Evolutionary conservation across 2,113 vertebrate genomes (phyloP).

Genomic region (Caranx ignobilis): DNA sequence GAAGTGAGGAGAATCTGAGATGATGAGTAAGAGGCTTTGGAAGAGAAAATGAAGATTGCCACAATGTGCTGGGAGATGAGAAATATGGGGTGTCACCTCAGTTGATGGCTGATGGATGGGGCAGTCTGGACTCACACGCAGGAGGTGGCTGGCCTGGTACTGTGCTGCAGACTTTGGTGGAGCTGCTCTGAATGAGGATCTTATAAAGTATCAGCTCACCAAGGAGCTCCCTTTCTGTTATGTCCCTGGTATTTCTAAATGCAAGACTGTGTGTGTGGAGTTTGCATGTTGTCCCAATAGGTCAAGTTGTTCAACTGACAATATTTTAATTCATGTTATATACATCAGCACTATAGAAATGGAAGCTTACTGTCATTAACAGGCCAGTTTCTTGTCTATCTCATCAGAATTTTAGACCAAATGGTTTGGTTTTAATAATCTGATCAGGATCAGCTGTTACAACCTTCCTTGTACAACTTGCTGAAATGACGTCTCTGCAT

Average conservation of each 20-base stretch:
- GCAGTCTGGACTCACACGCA: conserved; percentile 10
- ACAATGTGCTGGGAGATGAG: conserved; percentile 1
- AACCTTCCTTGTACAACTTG: no score
- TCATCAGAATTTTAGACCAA: no score
- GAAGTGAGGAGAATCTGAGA: conserved; percentile 26
- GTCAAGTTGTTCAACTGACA: no score
- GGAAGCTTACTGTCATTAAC: no score
- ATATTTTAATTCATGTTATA: no score
- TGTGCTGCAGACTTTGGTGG: background rate
- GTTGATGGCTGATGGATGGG: conserved; percentile 13
- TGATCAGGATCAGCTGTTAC: no score
- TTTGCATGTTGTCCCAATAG: no score
- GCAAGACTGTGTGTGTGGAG: background rate
- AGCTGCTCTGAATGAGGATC: conserved; percentile 24
- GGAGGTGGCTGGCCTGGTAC: background rate
- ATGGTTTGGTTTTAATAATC: no score
- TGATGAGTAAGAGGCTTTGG: conserved; percentile 31
- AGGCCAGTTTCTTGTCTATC: no score
- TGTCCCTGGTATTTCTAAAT: conserved; percentile 2
- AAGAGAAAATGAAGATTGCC: conserved; percentile 15
- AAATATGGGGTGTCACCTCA: conserved; percentile 30
- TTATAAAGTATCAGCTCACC: conserved; percentile 33
- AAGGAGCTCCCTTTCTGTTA: background rate
- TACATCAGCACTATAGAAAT: no score
- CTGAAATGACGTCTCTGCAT: no score